Base-by-base conservation (phyloP, 1,140 invertebrate genomes). In the Lepidurus couesii region DNA sequence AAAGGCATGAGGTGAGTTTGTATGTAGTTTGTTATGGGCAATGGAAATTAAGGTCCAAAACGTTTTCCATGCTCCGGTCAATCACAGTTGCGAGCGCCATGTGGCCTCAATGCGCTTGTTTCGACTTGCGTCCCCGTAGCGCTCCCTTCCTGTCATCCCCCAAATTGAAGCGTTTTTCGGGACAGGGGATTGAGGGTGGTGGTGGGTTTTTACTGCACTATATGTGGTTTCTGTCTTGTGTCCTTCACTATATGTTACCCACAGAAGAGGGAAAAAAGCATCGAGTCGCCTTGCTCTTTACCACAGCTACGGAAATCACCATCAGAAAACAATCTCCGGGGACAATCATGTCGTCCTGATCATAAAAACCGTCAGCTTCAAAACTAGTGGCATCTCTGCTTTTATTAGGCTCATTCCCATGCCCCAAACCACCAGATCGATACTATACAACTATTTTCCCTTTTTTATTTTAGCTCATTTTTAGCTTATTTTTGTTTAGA, bases 1-100 rank as follows among this genome's bases (percentile, higher is more conserved):
- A 65, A 65, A 65, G 53, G 53, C 53, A 65, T 65, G 53, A 65
- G 53, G 53, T 65, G 13, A 65, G 53, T 21, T 65, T 65, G 53
- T 65, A 65, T 65, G 53, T 13, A 65, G 53, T 21, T 65, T 65
- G 53, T 65, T 65, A 65, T 65, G 53, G 53, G 53, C 53, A 65
- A 65, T 65, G 53, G 53, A 65, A 65, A 65, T 65, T 65, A 65
- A 65, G 53, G 53, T 65, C 53, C 53, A 65, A 65, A 65, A 65
- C 53, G 53, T 65, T 65, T 65, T 65, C 53, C 53, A 65, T 65
- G 53, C 53, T 65, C 53, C 53, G 53, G 53, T 65, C 53, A 65
- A 65, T 65, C 53, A 65, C 53, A 65, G 53, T 65, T 10, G 45
- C 45, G 45, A 47, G 53, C 53, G 21, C 53, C 53, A 65, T 65